Percentiles rank a stretch among this genome's conserved stretches.
These are phyloP conservation scores for Pseudobourletiella spinata DNA, from an alignment of 1,140 invertebrate genomes.

Conservation along the genomic window DNA sequence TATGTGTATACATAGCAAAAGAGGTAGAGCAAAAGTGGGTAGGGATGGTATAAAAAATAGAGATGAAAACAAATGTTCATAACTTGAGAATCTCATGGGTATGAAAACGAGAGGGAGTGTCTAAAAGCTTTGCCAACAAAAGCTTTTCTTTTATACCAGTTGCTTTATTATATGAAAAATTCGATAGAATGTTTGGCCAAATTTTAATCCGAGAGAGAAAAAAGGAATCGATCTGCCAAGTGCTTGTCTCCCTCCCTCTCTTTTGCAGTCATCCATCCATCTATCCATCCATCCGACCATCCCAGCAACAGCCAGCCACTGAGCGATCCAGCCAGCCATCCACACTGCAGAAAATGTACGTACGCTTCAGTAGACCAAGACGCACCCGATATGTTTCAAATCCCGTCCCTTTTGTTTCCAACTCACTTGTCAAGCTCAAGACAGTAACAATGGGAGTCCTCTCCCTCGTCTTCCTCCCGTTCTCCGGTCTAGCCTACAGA, in stretches of 20 bases:
- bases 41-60: no score
- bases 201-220: constrained; percentile 19
- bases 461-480: neutral
- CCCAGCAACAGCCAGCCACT: no score
- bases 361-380: neutral
- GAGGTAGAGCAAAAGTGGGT: no score
- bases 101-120: constrained; percentile 7
- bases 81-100: constrained; percentile 14
- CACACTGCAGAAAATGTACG: constrained; percentile 2
- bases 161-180: neutral
- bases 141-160: neutral
- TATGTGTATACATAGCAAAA: no score
- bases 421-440: neutral
- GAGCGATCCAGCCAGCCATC: neutral
- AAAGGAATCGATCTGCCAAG: constrained; percentile 20
- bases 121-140: constrained; percentile 17
- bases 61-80: no score
- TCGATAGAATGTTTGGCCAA: constrained; percentile 17
- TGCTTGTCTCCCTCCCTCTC: constrained; percentile 1
- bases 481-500: neutral
- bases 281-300: no score
- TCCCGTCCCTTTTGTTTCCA: neutral
- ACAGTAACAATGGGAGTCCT: neutral
- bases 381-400: neutral
- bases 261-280: constrained; percentile 8